phyloP scores from a whole-genome alignment of 2,797 vertebrate species.

The Nyctibius grandis region DNA sequence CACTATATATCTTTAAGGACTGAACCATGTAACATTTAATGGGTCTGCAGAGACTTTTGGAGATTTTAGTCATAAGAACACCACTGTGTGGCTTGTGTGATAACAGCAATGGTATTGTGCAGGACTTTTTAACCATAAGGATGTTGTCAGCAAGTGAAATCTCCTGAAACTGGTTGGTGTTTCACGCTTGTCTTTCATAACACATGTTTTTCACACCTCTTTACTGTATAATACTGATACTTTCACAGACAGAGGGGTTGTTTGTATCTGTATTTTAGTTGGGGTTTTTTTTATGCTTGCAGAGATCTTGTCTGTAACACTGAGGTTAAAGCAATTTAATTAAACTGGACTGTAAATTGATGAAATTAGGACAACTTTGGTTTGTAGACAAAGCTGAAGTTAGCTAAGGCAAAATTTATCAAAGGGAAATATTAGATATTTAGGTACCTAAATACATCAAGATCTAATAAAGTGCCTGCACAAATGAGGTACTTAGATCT shows the following conservation, averaged over 20 bases:
- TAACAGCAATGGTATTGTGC: background rate
- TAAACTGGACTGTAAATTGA: background rate
- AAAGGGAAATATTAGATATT: background rate
- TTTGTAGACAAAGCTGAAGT: background rate
- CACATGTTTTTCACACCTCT: background rate
- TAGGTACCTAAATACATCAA: background rate
- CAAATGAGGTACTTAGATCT: background rate
- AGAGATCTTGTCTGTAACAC: background rate
- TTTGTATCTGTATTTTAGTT: background rate
- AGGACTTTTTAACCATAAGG: background rate
- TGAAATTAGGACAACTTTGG: background rate
- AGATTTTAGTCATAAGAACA: background rate
- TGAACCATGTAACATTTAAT: background rate
- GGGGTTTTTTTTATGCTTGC: background rate
- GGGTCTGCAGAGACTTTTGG: background rate
- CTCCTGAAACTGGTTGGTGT: background rate
- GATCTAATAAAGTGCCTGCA: background rate
- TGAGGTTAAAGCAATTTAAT: background rate
- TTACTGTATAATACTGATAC: background rate
- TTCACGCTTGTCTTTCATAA: background rate
- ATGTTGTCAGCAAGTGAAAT: background rate
- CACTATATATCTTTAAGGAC: background rate
- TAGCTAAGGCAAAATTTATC: background rate
- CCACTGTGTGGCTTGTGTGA: background rate
- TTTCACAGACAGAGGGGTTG: background rate